These are phyloP conservation scores for Drosophila hamatofila DNA, from an alignment of 2,888 invertebrate species.

Conservation along the genomic window DNA sequence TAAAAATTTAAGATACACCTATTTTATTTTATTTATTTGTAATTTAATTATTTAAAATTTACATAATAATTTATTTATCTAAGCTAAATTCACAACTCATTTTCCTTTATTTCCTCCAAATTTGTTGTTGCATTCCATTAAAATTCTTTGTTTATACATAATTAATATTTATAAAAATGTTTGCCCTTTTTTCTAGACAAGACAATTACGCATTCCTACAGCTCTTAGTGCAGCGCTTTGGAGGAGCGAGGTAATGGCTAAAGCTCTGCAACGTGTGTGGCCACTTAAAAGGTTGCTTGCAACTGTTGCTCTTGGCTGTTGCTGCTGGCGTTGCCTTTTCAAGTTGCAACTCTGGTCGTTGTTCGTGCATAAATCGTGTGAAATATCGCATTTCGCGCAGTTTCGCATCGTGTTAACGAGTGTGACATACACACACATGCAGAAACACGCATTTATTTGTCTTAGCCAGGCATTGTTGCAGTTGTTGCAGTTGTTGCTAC, in stretches of 20 bases:
- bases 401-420: constrained; percentile 82
- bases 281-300: constrained; percentile 38
- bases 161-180: background rate
- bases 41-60: too few relatives aligned
- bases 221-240: constrained; percentile 22
- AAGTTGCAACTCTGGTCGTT: constrained; percentile 77
- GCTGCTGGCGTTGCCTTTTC: constrained; percentile 57
- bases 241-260: constrained; percentile 19
- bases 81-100: too few relatives aligned
- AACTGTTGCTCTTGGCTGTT: constrained; percentile 43
- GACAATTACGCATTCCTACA: constrained; percentile 44
- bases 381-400: constrained; percentile 85
- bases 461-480: constrained; percentile 61
- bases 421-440: constrained; percentile 74
- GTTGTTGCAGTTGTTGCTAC: constrained; percentile 45
- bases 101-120: too few relatives aligned
- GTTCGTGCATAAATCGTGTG: constrained; percentile 85
- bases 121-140: background rate
- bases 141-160: background rate
- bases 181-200: too few relatives aligned
- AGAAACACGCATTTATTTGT: constrained; percentile 76
- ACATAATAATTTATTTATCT: too few relatives aligned
- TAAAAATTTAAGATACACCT: too few relatives aligned
- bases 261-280: constrained; percentile 67
- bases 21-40: too few relatives aligned